Evolutionary conservation across 2,888 invertebrate species (phyloP), one percentile per base, ranked within the genome.

Genomic region (Auanema sp.): DNA sequence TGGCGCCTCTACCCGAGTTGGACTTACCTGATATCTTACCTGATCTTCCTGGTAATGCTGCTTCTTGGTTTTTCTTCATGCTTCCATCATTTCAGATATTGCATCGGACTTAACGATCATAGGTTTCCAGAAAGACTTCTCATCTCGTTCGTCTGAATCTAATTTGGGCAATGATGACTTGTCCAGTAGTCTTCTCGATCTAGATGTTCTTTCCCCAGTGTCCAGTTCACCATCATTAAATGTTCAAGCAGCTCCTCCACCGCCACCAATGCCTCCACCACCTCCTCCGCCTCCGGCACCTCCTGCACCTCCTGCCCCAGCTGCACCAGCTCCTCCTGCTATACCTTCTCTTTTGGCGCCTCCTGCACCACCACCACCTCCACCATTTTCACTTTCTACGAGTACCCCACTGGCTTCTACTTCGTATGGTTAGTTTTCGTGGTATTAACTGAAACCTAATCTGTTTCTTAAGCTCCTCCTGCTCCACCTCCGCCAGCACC

Each of bases 21-120:
- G 65, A 69, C 11, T 54, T 75, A 42, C 75, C 75, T 0, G 67
- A 66, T 25, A 66, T 61, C n/a, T 60, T 75, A 14, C 72, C 75
- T 0, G 68, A 73, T 51, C 58, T 75, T 41, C 68, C 64, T 43
- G 75, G 75, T 65, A n/a, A n/a, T n/a, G n/a, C n/a, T n/a, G n/a
- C n/a, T n/a, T n/a, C n/a, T 40, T 44, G 53, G n/a, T n/a, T 42
- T 42, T 52, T 14, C 51, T 58, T 43, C 16, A 1, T 21, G 25
- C 21, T 23, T 56, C 40, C 24, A 3, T 47, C 51, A 16, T 6
- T 57, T 33, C 11, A 66, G 66, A 64, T 18, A 60, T 66, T 4
- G 66, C 66, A 5, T 12, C 61, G 10, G 66, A 66, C 41, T 44
- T 66, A 2, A 44, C 60, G 12, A 57, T 64, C 51, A 58, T 51